Evolutionary conservation across 1,140 invertebrate species (phyloP), one percentile per base, ranked within the genome.

Genomic region (Rhagoletis zephyria): DNA sequence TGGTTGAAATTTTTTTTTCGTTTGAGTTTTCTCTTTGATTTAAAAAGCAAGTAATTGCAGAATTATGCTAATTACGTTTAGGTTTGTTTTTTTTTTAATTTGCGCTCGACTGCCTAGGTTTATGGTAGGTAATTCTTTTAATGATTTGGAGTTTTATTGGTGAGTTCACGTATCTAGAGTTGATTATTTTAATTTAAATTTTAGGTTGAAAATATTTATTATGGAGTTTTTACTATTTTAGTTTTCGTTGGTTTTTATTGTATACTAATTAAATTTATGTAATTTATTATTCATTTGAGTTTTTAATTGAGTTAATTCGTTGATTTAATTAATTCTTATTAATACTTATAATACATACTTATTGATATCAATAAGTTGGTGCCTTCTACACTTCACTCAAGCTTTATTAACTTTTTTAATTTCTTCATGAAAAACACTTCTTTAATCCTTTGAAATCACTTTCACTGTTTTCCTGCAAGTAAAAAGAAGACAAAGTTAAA

Each of bases 381-480:
- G 5, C 10, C 51, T 42, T 42, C 7, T 12, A 12, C 42, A 45
- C 16, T 63, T 63, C 12, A n/a, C 61, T n/a, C 4, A 1, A 14
- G 16, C 12, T 63, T 9, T 63, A 63, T 56, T 56, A 63, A 63
- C 4, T 14, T 63, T 63, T 67, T 67, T 40, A 67, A 7, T 30
- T 30, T 40, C 10, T 67, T 56, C 6, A 9, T 81, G 74, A 19
- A 81, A 81, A 81, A 81, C 48, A 56, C 45, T 81, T 74, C 30
- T 56, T 42, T 56, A 81, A 19, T 19, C 74, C 74, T 7, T 4
- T 59, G n/a, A 30, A 81, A 81, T 81, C 74, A 81, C 74, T 81
- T 81, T 81, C 74, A 81, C 74, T 59, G 74, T 81, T 81, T 51
- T 56, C 74, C 74, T 81, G 74, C 7, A 81, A 81, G 16, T 3